Conservation (phyloP, 2,113 vertebrate genomes). For the Coptodon rendalli region DNA sequence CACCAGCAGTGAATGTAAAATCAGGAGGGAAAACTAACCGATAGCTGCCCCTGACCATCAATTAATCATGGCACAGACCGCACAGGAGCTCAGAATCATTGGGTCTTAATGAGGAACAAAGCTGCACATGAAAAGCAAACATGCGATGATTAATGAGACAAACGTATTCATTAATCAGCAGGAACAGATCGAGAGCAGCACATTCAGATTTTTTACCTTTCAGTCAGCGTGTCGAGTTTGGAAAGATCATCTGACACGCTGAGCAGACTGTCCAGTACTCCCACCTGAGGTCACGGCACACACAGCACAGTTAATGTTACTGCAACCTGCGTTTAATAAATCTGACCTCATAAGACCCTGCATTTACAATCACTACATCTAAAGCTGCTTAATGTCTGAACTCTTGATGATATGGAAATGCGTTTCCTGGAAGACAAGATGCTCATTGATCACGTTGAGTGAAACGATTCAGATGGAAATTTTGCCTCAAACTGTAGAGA, state of each 20-base stretch:
- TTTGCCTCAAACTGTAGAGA: constrained; percentile 49
- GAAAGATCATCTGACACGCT: constrained; percentile 87
- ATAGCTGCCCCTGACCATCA: constrained; percentile 29
- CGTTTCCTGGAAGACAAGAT: neutral
- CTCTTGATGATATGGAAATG: neutral
- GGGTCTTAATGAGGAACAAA: constrained; percentile 19
- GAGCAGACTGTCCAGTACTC: constrained; percentile 88
- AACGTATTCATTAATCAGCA: neutral
- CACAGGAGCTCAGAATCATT: constrained; percentile 13
- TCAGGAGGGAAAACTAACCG: constrained; percentile 29
- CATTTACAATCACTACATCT: neutral
- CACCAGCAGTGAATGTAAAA: constrained; percentile 39
- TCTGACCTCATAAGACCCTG: neutral
- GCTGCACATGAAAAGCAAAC: neutral
- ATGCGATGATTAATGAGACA: neutral
- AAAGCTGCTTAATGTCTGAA: neutral
- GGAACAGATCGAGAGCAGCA: neutral
- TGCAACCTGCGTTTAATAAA: neutral
- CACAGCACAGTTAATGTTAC: neutral
- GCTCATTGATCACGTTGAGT: constrained; percentile 2
- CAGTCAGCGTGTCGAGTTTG: constrained; percentile 85
- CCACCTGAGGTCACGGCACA: constrained; percentile 70
- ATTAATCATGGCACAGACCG: constrained; percentile 32
- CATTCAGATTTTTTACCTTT: constrained; percentile 77
- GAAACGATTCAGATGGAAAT: constrained; percentile 59